These are phyloP conservation scores for Amphilophus citrinellus DNA, from an alignment of 2,113 vertebrate genomes.

Conservation along the genomic window DNA sequence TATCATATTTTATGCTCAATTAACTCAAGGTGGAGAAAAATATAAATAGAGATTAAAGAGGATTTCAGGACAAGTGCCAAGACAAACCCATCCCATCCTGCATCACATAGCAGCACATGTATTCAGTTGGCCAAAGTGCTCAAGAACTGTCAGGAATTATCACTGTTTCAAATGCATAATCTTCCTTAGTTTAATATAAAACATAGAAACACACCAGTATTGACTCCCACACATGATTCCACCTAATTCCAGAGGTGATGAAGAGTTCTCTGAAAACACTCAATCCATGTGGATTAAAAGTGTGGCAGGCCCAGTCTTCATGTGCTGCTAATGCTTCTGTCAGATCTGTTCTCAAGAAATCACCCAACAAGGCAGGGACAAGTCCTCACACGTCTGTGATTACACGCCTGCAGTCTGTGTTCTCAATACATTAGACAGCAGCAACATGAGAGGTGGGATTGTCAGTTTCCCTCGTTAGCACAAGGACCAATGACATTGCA, in stretches of 20 bases:
- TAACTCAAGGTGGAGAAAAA: neutral
- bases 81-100: neutral
- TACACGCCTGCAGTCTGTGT: constrained; percentile 16
- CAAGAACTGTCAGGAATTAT: constrained; percentile 21
- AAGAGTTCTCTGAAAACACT: neutral
- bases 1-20: neutral
- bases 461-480: neutral
- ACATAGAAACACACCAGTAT: constrained; percentile 23
- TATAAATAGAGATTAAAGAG: constrained; percentile 8
- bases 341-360: constrained; percentile 13
- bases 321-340: neutral
- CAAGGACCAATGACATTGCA: neutral
- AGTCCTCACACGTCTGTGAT: constrained; percentile 44
- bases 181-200: constrained; percentile 42
- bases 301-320: constrained; percentile 10
- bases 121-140: neutral
- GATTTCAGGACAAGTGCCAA: constrained; percentile 3
- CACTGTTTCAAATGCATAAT: neutral
- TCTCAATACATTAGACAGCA: constrained; percentile 33
- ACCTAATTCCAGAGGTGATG: constrained; percentile 1
- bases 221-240: neutral
- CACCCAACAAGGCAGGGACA: constrained; percentile 27
- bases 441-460: constrained; percentile 23
- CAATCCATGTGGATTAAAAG: neutral
- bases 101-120: neutral